These are phyloP conservation scores for Conus betulinus DNA, from an alignment of 1,140 invertebrate genomes.

Conservation along the genomic window DNA sequence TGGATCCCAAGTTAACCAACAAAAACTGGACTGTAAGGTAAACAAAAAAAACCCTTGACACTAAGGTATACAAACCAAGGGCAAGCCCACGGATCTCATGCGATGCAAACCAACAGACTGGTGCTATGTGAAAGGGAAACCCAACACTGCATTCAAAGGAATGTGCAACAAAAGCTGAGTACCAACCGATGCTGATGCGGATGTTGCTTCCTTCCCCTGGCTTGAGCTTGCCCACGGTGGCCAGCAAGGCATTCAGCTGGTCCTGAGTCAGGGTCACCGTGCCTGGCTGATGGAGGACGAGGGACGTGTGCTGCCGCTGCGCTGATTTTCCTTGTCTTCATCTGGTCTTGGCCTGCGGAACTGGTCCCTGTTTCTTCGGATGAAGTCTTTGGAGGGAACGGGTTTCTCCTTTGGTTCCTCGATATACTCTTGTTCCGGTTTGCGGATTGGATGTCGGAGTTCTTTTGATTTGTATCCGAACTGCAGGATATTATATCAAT, in stretches of 20 bases:
- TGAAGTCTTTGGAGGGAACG: conserved; percentile 58
- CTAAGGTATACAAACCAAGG: too few species aligned
- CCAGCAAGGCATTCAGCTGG: conserved; percentile 70
- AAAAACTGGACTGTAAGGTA: too few species aligned
- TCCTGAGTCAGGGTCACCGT: conserved; percentile 72
- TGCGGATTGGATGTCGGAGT: conserved; percentile 56
- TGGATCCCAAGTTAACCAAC: too few species aligned
- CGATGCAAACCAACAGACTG: too few species aligned
- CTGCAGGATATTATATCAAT: conserved; percentile 44
- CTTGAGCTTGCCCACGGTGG: conserved; percentile 65
- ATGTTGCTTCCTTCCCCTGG: conserved; percentile 55
- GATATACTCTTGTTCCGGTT: conserved; percentile 44
- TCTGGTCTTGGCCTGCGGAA: conserved; percentile 35
- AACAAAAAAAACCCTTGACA: too few species aligned
- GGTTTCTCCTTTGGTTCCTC: conserved; percentile 38
- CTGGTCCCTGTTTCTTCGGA: conserved; percentile 56
- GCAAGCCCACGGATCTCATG: too few species aligned
- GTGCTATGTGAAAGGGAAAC: too few species aligned
- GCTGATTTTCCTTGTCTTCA: conserved; percentile 26
- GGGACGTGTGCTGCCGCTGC: not conserved
- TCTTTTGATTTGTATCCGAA: conserved; percentile 63
- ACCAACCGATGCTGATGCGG: conserved; percentile 64
- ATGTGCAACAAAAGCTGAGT: too few species aligned
- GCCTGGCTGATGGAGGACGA: conserved; percentile 35
- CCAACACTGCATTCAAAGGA: too few species aligned